Base-by-base conservation (phyloP, 2,888 invertebrate genomes). In the Smittia aterrima region DNA sequence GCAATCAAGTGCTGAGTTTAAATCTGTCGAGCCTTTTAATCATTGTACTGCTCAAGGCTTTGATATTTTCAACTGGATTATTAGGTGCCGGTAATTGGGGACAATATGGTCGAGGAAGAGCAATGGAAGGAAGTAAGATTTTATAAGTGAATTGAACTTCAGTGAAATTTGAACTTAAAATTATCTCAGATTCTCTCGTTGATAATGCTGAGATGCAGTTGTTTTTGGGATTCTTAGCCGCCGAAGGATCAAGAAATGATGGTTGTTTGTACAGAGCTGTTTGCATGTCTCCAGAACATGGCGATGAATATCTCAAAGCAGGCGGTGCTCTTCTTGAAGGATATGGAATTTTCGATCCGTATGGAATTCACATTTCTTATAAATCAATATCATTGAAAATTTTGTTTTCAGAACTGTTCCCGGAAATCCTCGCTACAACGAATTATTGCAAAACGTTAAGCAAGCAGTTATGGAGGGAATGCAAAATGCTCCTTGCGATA, bases 1-100 rank as follows among this genome's bases (percentile, higher is more conserved):
- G 87, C 80, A 90, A 90, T 81, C 90, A 91, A 87, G 90, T 86
- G 77, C 83, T 94, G 64, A 94, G 93, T 78, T 83, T 94, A 72
- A 94, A 94, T 83, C 82, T 94, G 75, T 92, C 93, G 0, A 94
- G 93, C 81, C 82, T 94, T 76, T 84, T 94, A 66, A 89, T 94
- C 75, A 85, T 94, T 74, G 85, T 94, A 68, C 86, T 95, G 32
- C 83, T 95, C 75, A 94, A 94, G 83, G 92, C 92, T 0, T 83
- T 94, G 6, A 91, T 94, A 76, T 88, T 93, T 78, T 92, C 92
- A 0, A 92, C 92, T 11, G 92, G 92, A 0, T 88, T 92, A 78
- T 85, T 91, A 78, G 92, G 91, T 4, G 88, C 88, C 0, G 89
- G 90, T 0, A 87, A 87, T n/a, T 89, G 88, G 87, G 88, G 80